Evolutionary conservation across 2,113 vertebrate genomes (phyloP).

Genomic region (Charadrius vociferus): DNA sequence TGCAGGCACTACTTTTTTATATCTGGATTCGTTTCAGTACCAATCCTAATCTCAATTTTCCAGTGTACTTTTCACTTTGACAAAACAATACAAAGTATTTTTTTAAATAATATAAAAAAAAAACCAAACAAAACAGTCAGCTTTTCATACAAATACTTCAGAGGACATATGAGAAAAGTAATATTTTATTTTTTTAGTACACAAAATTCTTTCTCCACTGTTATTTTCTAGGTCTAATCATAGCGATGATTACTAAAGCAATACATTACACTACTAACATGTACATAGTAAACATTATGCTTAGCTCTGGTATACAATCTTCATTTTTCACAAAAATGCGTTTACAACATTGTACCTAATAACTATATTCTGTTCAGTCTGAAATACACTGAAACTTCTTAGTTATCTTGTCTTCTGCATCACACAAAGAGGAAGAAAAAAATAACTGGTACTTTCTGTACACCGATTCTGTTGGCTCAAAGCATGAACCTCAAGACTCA

Average conservation of each 20-base stretch:
- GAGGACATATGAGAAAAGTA: background rate
- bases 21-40: background rate
- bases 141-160: background rate
- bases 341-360: background rate
- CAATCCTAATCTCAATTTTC: background rate
- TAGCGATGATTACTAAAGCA: background rate
- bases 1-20: background rate
- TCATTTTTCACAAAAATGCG: background rate
- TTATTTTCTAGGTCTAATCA: background rate
- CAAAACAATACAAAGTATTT: background rate
- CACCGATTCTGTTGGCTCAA: background rate
- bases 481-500: background rate
- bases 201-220: rapidly evolving
- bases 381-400: background rate
- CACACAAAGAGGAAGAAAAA: background rate
- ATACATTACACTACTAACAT: background rate
- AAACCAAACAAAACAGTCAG: too few species aligned
- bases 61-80: background rate
- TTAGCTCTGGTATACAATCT: background rate
- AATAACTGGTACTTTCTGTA: background rate
- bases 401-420: background rate
- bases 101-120: too few species aligned
- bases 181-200: background rate
- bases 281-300: background rate
- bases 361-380: background rate